Evolutionary conservation across 2,888 invertebrate genomes (phyloP).

Genomic region (Adela reaumurella): DNA sequence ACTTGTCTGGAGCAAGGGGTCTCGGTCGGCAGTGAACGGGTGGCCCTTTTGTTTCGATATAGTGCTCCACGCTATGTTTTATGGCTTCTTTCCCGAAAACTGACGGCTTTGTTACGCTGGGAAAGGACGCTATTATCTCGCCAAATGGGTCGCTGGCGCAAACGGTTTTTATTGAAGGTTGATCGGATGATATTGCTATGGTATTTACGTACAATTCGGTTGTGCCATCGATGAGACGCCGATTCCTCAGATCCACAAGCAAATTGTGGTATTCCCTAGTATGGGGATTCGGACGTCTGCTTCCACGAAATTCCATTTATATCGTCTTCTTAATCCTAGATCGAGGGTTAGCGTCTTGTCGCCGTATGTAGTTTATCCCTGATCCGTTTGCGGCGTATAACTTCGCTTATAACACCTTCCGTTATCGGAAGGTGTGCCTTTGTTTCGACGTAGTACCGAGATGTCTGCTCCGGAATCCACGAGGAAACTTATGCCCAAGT

Average conservation of each 20-base stretch:
- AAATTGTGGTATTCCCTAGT: slow-evolving; percentile 6
- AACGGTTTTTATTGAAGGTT: not conserved
- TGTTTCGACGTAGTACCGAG: slow-evolving; percentile 7
- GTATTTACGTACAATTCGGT: not conserved
- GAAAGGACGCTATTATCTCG: slow-evolving; percentile 2
- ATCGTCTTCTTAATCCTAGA: slow-evolving; percentile 9
- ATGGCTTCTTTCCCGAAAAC: slow-evolving; percentile 2
- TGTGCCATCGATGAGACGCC: slow-evolving; percentile 3
- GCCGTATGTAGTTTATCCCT: slow-evolving; percentile 11
- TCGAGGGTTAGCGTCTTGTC: slow-evolving; percentile 5
- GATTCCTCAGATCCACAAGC: slow-evolving; percentile 5
- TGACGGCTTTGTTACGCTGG: slow-evolving; percentile 2
- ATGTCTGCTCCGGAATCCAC: slow-evolving; percentile 8
- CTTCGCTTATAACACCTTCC: too few species aligned
- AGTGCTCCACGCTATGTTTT: slow-evolving; percentile 13
- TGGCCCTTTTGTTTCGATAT: slow-evolving; percentile 22
- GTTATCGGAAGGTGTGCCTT: slow-evolving; percentile 3
- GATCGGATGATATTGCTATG: not conserved
- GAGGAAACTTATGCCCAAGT: slow-evolving; percentile 7
- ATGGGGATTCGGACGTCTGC: slow-evolving; percentile 10
- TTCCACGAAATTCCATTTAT: slow-evolving; percentile 10
- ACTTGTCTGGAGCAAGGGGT: slow-evolving; percentile 20
- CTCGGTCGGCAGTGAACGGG: slow-evolving; percentile 20
- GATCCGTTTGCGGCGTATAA: slow-evolving; percentile 15
- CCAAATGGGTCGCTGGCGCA: not conserved